Evolutionary conservation across 2,113 vertebrate genomes (phyloP), one percentile per base, ranked within the genome.

Genomic region (Stegostoma tigrinum): DNA sequence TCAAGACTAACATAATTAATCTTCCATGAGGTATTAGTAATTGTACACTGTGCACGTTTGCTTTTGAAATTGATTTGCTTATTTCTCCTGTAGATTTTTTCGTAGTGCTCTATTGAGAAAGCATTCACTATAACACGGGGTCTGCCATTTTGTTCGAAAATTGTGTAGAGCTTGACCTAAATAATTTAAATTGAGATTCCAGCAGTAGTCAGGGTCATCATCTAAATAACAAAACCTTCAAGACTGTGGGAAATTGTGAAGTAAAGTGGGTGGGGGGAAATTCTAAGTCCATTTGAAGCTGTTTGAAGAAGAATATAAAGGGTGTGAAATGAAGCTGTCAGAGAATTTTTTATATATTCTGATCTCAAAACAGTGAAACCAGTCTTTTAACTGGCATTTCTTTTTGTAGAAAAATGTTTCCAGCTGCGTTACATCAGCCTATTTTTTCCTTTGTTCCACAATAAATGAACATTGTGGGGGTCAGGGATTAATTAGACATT

Each of bases 261-360:
- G 96, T 96, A 96, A 96, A 96, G 97, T 96, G 96, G 96, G 97
- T 96, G 96, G 78, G 55, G 23, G 24, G 64, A 72, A 48, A 95
- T 95, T 30, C 27, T 72, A 95, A 95, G 48, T 94, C 70, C 21
- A 94, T 72, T 27, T 72, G 67, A 95, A 5, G 42, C 7, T 23
- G 48, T 45, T 75, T 23, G 67, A 61, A 55, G 23, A 89, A 89
- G 24, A 48, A 24, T 95, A 52, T 45, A 45, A 95, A 42, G 52
- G 45, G 94, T 95, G 67, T 95, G 67, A 75, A 70, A 72, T 30
- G 45, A 45, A 95, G 94, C 68, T 95, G 94, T 72, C 68, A 72
- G 66, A 48, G 67, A 95, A 70, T 72, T 48, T 95, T 68, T 68
- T 30, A 70, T 67, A 94, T 67, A 24, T 72, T 75, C 38, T 27